Evolutionary conservation across 2,888 invertebrate species (phyloP), one percentile per base, ranked within the genome.

Genomic region (Frankliniella fusca): DNA sequence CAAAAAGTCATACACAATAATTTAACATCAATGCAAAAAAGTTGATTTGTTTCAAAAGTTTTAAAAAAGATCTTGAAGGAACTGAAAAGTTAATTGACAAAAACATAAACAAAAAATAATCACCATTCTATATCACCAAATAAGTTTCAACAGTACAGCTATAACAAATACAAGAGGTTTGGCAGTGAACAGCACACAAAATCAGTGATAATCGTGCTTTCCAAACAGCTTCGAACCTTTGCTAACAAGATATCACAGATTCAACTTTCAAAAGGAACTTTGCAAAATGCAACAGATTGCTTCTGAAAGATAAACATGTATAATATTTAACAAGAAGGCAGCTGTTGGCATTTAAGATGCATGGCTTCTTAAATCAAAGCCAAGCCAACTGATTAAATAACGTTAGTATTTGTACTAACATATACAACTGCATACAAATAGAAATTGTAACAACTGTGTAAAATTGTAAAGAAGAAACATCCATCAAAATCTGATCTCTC

Each of bases 251-350:
- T 27, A 76, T 76, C 70, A 76, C 70, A 76, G 70, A 76, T 76
- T 76, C 70, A 76, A 27, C 70, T 76, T 76, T 76, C 70, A 76
- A 76, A 76, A 76, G 12, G 23, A 27, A 27, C 70, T 76, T 76
- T 76, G 70, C 70, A 76, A 23, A 27, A 27, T 2, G 70, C 70
- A 76, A 76, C 12, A 76, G 70, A 76, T 54, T 27, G 27, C 70
- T 76, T 76, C 27, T 76, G 27, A 76, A 76, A 76, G 70, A 76
- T 76, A 76, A 76, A 76, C n/a, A 76, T 76, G 70, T 76, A 61
- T 61, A 61, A n/a, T 23, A 27, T 27, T 27, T 27, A 76, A 76
- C 23, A 27, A 23, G 12, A 76, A 76, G 70, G 70, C 70, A 27
- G 70, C 27, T 61, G 61, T 15, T 61, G 61, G 61, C 61, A 61